Conservation (phyloP, 1,140 invertebrate genomes). For the Goniozus legneri region DNA sequence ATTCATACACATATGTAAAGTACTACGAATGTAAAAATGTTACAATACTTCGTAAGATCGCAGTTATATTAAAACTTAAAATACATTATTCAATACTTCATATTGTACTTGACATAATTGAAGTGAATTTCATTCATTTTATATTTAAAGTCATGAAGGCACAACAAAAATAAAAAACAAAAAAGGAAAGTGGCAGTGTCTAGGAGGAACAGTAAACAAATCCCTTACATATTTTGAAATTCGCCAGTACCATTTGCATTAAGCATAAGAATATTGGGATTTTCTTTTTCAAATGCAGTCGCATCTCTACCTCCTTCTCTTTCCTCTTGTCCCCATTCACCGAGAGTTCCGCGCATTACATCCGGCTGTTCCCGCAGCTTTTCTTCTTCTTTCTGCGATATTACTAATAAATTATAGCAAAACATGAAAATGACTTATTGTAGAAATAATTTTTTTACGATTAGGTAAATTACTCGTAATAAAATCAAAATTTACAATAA, state of each 20-base stretch:
- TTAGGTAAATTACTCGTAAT: background rate
- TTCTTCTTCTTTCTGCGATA: slow-evolving; percentile 63
- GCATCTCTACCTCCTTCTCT: slow-evolving; percentile 62
- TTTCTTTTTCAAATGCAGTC: slow-evolving; percentile 73
- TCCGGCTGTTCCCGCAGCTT: slow-evolving; percentile 65
- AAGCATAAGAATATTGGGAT: slow-evolving; percentile 73
- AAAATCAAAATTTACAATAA: background rate
- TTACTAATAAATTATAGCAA: slow-evolving; percentile 43
- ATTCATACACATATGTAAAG: too few species aligned
- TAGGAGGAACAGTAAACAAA: too few species aligned
- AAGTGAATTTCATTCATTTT: too few species aligned
- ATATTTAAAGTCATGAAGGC: too few species aligned
- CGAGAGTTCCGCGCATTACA: slow-evolving; percentile 64
- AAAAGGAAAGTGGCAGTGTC: too few species aligned
- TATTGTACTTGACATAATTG: too few species aligned
- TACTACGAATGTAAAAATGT: too few species aligned
- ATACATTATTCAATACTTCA: too few species aligned
- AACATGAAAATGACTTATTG: slow-evolving; percentile 23
- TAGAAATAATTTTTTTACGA: background rate
- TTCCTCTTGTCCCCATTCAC: slow-evolving; percentile 70
- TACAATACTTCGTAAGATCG: too few species aligned
- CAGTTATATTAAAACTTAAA: too few species aligned
- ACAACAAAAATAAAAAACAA: too few species aligned
- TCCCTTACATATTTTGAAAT: slow-evolving; percentile 76
- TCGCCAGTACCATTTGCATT: slow-evolving; percentile 65